Evolutionary conservation across 2,888 invertebrate species (phyloP).

Genomic region (Pheosia gnoma): DNA sequence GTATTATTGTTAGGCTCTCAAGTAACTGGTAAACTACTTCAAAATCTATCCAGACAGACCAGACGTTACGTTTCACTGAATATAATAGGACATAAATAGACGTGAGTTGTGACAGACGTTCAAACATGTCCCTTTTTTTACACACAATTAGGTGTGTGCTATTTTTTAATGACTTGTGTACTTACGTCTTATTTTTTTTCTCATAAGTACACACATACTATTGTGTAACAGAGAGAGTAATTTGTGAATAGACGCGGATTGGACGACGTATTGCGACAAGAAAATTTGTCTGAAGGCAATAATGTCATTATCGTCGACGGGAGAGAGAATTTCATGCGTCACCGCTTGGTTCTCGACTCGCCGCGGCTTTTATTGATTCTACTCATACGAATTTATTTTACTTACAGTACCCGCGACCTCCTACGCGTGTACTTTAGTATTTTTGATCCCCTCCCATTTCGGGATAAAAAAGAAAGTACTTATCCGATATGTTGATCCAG

Average conservation of each 20-base stretch:
- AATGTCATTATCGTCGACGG: constrained; percentile 45
- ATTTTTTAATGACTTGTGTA: constrained; percentile 2
- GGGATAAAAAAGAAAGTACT: too few species aligned
- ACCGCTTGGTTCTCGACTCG: constrained; percentile 28
- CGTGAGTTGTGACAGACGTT: neutral
- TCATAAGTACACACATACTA: constrained; percentile 15
- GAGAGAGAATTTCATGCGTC: constrained; percentile 38
- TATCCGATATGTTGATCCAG: too few species aligned
- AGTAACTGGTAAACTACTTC: neutral
- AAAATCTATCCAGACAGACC: neutral
- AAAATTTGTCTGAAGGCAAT: constrained; percentile 42
- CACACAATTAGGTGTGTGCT: constrained; percentile 6
- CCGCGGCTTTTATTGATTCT: constrained; percentile 36
- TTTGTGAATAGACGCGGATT: constrained; percentile 37
- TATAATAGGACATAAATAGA: neutral
- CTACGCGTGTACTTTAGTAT: neutral
- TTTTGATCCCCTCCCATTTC: too few species aligned
- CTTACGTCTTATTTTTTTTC: neutral
- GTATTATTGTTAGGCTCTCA: neutral
- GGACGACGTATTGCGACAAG: constrained; percentile 48
- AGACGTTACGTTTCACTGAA: neutral
- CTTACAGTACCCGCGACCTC: constrained; percentile 21
- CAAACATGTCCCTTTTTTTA: constrained; percentile 1
- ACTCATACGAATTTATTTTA: constrained; percentile 31
- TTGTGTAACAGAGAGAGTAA: constrained; percentile 37